Percentiles rank a stretch among this genome's conserved stretches.
These are phyloP conservation scores for Platygyra sinensis DNA, from an alignment of 64 coral and sea anemone genomes.

Conservation along the genomic window DNA sequence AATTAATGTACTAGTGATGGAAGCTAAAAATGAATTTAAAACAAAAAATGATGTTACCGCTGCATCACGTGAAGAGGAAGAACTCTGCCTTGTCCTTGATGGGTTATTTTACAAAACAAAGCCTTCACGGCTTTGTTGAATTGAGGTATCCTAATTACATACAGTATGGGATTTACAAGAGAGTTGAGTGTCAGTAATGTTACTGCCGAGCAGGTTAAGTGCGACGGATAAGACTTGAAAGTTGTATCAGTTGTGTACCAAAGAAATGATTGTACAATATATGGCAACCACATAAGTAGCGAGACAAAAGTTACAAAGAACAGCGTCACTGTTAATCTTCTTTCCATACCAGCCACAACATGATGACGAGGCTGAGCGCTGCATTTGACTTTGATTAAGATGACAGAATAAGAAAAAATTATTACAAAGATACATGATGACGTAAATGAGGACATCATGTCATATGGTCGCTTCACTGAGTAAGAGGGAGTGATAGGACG, in stretches of 20 bases:
- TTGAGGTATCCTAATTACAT: not conserved
- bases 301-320: not conserved
- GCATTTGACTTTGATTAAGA: not conserved
- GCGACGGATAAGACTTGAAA: not conserved
- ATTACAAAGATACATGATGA: not conserved
- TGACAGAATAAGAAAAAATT: not conserved
- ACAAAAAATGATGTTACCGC: too few species aligned
- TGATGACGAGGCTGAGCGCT: constrained; percentile 2
- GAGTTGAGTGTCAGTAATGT: not conserved
- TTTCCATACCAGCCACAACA: not conserved
- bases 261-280: not conserved
- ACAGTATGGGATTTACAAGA: not conserved
- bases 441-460: not conserved
- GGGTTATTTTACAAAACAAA: not conserved
- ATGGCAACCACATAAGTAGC: not conserved
- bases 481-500: not conserved
- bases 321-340: too few species aligned
- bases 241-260: not conserved
- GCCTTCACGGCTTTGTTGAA: not conserved
- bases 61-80: not conserved
- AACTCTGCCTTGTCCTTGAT: not conserved
- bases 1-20: too few species aligned
- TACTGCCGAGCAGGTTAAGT: constrained; percentile 2
- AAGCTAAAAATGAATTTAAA: too few species aligned
- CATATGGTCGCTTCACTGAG: not conserved